These are phyloP conservation scores for Orientallactaga bullata DNA, from an alignment of 2,113 vertebrate species.

Conservation along the genomic window DNA sequence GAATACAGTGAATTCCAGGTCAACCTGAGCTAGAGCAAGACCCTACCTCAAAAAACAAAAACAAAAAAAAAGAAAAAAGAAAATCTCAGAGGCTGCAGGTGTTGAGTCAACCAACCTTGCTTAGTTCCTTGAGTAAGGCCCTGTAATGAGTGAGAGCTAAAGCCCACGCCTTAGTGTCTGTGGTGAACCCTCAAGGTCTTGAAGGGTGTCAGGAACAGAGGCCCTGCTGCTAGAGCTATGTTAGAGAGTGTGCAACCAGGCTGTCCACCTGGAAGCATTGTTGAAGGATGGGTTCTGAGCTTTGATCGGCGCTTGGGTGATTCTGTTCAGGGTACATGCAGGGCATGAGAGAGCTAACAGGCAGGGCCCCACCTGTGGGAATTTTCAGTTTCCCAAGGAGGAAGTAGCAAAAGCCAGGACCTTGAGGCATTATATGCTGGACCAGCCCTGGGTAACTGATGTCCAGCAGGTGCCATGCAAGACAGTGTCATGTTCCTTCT, in stretches of 20 bases:
- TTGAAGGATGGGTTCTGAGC: not conserved
- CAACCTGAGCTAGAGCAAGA: too few species aligned
- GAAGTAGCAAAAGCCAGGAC: not conserved
- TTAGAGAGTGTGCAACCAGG: not conserved
- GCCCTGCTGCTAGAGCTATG: not conserved
- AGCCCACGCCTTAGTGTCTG: not conserved
- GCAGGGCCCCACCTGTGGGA: not conserved
- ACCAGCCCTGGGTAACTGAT: not conserved
- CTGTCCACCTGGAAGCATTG: not conserved
- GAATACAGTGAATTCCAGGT: too few species aligned
- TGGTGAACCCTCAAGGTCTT: not conserved
- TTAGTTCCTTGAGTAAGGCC: not conserved
- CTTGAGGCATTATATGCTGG: fast-evolving
- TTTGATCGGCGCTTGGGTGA: not conserved
- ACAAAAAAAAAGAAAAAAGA: too few species aligned
- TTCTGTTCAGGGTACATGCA: fast-evolving
- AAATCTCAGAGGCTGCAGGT: not conserved
- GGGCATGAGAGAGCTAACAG: not conserved
- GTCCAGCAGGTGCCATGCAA: not conserved
- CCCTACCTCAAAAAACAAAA: too few species aligned
- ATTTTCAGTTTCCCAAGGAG: not conserved
- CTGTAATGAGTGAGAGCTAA: not conserved
- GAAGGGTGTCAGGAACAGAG: not conserved
- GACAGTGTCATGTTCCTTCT: not conserved
- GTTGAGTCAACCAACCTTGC: not conserved